These are phyloP conservation scores for Melanotus villosus DNA, from an alignment of 2,888 invertebrate genomes.

Conservation along the genomic window DNA sequence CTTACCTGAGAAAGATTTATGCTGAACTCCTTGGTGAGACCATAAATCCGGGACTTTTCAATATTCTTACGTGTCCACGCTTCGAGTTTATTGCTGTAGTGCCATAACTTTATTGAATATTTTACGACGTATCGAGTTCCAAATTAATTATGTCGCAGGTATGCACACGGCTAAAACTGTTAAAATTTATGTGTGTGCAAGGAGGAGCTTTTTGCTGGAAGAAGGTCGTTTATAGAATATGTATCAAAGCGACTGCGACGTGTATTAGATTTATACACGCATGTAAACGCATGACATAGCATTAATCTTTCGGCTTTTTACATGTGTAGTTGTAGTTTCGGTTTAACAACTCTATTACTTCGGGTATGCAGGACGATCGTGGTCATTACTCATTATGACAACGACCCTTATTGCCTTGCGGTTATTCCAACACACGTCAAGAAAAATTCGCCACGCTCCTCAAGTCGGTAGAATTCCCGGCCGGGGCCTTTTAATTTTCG, in stretches of 20 bases:
- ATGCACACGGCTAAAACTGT: constrained; percentile 18
- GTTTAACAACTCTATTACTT: constrained; percentile 49
- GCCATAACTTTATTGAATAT: constrained; percentile 26
- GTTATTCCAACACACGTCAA: no score
- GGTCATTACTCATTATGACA: constrained; percentile 46
- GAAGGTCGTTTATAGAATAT: constrained; percentile 28
- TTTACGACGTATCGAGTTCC: constrained; percentile 31
- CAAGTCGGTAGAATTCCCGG: no score
- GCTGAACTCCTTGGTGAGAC: constrained; percentile 53
- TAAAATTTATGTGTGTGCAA: constrained; percentile 20
- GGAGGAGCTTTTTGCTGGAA: constrained; percentile 25
- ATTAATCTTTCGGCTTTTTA: constrained; percentile 45
- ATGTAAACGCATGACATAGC: constrained; percentile 38
- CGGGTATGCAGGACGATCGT: constrained; percentile 37
- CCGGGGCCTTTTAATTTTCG: no score
- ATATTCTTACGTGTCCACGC: constrained; percentile 52
- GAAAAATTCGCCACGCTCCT: no score
- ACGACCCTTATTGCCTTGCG: constrained; percentile 12
- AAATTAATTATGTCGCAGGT: constrained; percentile 26
- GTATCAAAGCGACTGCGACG: constrained; percentile 30
- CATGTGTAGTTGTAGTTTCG: constrained; percentile 43
- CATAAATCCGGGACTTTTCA: constrained; percentile 59
- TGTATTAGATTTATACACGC: constrained; percentile 42
- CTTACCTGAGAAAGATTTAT: constrained; percentile 59
- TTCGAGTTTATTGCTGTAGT: constrained; percentile 45